Percentiles rank a stretch among this genome's conserved stretches.
Conservation (phyloP, 2,113 vertebrate species). For the Oxyura jamaicensis region DNA sequence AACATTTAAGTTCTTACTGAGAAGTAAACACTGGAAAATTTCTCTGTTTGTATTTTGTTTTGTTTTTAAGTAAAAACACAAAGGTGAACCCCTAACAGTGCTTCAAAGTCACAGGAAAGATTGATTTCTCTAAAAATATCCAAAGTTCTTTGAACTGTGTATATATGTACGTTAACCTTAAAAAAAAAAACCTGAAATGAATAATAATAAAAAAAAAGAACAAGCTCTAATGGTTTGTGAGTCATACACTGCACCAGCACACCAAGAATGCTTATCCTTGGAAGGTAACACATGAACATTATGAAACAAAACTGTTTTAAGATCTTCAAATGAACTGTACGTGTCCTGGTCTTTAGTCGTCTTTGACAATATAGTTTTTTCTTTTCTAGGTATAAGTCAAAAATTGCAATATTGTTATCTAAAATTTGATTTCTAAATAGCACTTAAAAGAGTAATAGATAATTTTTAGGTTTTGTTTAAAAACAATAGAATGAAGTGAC, state of each 20-base stretch:
- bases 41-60: neutral
- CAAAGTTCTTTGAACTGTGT: constrained; percentile 59
- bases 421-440: neutral
- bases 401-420: neutral
- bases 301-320: neutral
- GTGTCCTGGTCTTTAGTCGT: neutral
- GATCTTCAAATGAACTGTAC: neutral
- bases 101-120: constrained; percentile 19
- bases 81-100: neutral
- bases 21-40: constrained; percentile 36
- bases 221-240: neutral
- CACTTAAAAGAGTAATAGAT: neutral
- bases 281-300: neutral
- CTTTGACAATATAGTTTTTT: neutral
- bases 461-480: neutral
- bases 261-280: neutral
- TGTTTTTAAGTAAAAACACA: neutral
- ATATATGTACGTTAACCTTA: constrained; percentile 42
- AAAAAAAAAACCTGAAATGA: constrained; percentile 17
- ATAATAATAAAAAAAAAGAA: neutral
- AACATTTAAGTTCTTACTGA: neutral
- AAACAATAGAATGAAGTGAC: too few relatives aligned
- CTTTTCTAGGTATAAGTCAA: neutral
- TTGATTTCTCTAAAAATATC: constrained; percentile 71
- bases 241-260: neutral